These are phyloP conservation scores for Drosophila affinis DNA, from an alignment of 2,888 invertebrate genomes.

Conservation along the genomic window DNA sequence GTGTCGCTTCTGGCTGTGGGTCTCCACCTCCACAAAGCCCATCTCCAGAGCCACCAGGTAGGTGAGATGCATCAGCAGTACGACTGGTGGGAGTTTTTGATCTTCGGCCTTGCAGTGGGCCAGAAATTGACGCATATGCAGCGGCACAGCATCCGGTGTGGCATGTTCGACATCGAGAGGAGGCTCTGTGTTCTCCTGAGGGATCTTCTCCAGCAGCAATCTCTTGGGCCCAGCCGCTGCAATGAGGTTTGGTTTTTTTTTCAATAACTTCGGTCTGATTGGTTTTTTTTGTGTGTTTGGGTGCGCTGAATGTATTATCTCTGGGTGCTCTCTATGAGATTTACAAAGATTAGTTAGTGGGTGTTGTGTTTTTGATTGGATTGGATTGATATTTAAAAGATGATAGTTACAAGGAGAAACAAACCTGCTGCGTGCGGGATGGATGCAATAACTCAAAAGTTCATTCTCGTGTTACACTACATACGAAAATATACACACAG, in stretches of 20 bases:
- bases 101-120: constrained; percentile 39
- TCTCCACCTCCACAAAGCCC: constrained; percentile 70
- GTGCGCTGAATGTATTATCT: not conserved
- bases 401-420: constrained; percentile 28
- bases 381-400: not conserved
- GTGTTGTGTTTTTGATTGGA: constrained; percentile 16
- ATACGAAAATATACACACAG: constrained; percentile 22
- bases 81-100: constrained; percentile 47
- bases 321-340: not conserved
- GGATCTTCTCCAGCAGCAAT: not conserved
- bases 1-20: constrained; percentile 45
- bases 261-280: constrained; percentile 3
- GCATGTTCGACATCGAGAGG: constrained; percentile 74
- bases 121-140: constrained; percentile 72
- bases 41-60: constrained; percentile 81
- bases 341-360: constrained; percentile 23
- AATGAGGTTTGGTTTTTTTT: constrained; percentile 26
- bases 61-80: constrained; percentile 74
- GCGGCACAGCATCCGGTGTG: constrained; percentile 69
- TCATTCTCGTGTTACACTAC: constrained; percentile 15
- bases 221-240: constrained; percentile 18
- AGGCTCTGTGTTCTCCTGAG: not conserved
- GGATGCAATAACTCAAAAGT: constrained; percentile 29
- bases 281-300: not conserved
- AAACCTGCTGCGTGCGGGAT: constrained; percentile 28